Base-by-base conservation (phyloP, 2,888 invertebrate species). In the Antheraea yamamai region DNA sequence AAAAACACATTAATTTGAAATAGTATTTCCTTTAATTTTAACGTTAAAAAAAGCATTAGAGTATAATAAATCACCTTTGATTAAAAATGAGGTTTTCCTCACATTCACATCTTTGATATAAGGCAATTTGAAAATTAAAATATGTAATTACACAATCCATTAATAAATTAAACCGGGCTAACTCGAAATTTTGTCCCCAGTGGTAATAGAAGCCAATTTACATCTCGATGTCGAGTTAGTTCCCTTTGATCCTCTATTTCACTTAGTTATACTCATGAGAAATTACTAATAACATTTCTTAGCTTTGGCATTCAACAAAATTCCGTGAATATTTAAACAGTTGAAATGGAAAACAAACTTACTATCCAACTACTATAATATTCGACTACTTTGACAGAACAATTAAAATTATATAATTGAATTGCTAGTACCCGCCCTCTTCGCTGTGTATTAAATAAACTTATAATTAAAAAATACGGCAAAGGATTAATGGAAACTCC, bases 121-220 rank as follows among this genome's bases (percentile, higher is more conserved):
- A 26, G 26, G 10, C 23, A 64, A 64, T 64, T 66, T 26, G 26
- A 16, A 66, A 30, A 66, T 66, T 16, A 66, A 66, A 66, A 16
- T 16, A 66, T 6, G 64, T 66, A 66, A 66, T 66, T 30, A 30
- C 20, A 66, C 64, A 1, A 66, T 16, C 26, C 26, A 30, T 66
- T 26, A 30, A 66, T 66, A 66, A 66, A 66, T 66, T 70, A 70
- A 70, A n/a, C 39, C 12, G 39, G 4, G 14, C 26, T 26, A 39
- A 39, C 39, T n/a, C 7, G 2, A 70, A 39, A 39, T 39, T 70
- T 18, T 6, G 68, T 39, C n/a, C 39, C 39, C 70, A 39, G 8
- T 39, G 39, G 70, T 39, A 70, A 26, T 39, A 70, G n/a, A 39
- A 70, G 70, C 39, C 70, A 70, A 70, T 70, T 70, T 39, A 70